Evolutionary conservation across 2,888 invertebrate genomes (phyloP).

Genomic region (Leptopilina syphax): DNA sequence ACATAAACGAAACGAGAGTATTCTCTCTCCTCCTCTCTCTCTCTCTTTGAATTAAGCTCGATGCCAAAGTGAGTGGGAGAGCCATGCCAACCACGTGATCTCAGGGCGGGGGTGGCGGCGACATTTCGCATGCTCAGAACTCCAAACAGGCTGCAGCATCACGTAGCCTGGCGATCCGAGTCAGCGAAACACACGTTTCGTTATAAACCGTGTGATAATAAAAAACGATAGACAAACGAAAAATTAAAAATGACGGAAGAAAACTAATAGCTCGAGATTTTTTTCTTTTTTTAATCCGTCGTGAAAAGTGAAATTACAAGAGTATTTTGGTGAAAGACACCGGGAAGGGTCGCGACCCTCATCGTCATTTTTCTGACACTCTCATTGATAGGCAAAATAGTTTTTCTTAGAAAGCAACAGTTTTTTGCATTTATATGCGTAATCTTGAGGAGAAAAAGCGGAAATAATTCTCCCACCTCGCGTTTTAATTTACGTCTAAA

Average conservation of each 20-base stretch:
- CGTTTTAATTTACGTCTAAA: constrained; percentile 12
- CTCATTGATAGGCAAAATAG: neutral
- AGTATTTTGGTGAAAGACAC: neutral
- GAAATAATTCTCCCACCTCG: constrained; percentile 18
- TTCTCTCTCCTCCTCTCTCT: constrained; percentile 48
- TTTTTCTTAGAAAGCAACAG: constrained; percentile 9
- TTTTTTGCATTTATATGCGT: constrained; percentile 15
- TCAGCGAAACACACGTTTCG: constrained; percentile 46
- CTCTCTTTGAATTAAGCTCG: constrained; percentile 56
- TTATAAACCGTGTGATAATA: neutral
- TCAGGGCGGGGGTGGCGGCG: constrained; percentile 73
- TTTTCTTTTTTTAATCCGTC: neutral
- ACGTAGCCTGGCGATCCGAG: constrained; percentile 50
- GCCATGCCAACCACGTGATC: constrained; percentile 70
- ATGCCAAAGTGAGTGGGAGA: constrained; percentile 48
- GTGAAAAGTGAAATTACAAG: neutral
- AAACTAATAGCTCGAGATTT: neutral
- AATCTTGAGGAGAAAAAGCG: constrained; percentile 14
- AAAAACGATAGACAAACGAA: neutral
- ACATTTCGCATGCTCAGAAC: constrained; percentile 76
- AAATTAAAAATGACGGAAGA: neutral
- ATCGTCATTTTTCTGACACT: neutral
- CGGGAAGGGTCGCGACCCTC: constrained; percentile 25
- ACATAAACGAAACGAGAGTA: constrained; percentile 11
- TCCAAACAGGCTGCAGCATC: constrained; percentile 70